Evolutionary conservation across 2,797 vertebrate species (phyloP).

Genomic region (Agapornis canus): DNA sequence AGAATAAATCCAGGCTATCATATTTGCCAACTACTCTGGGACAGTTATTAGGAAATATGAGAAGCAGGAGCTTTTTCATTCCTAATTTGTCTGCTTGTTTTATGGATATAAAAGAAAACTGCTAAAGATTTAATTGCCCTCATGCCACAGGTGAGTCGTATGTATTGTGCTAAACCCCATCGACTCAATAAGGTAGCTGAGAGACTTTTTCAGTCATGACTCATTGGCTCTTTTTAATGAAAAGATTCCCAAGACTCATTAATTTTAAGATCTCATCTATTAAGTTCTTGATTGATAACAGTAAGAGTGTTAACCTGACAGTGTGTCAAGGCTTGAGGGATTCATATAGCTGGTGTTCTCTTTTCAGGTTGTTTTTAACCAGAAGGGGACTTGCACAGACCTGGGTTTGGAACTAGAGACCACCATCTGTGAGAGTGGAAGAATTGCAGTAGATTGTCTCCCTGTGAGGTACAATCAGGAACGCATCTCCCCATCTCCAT

Average conservation of each 20-base stretch:
- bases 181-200: not conserved
- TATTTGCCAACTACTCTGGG: not conserved
- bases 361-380: not conserved
- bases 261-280: not conserved
- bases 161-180: not conserved
- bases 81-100: not conserved
- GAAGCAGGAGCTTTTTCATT: not conserved
- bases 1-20: not conserved
- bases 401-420: not conserved
- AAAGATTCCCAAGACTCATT: not conserved
- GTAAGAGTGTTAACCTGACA: not conserved
- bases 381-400: not conserved
- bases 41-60: not conserved
- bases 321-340: not conserved
- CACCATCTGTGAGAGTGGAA: not conserved
- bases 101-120: not conserved
- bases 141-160: not conserved
- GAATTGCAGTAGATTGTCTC: not conserved
- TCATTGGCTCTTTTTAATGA: conserved; percentile 4
- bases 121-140: not conserved
- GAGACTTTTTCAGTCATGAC: conserved; percentile 7
- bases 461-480: not conserved
- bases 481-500: not conserved
- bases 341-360: not conserved
- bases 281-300: conserved; percentile 30